Evolutionary conservation across 1,140 invertebrate genomes (phyloP).

Genomic region (Drosophila guanche): DNA sequence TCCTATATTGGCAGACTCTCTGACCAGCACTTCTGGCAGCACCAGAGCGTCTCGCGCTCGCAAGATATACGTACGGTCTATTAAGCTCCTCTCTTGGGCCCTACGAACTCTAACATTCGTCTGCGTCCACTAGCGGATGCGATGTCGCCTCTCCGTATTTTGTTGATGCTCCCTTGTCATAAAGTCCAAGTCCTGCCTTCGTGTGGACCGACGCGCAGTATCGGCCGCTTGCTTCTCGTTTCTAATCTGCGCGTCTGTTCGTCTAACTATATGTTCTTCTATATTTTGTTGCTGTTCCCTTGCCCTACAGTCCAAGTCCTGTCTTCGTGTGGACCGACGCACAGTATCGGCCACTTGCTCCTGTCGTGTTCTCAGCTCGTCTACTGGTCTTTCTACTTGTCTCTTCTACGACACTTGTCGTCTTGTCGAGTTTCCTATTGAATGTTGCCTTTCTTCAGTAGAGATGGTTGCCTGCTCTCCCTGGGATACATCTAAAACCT

Average conservation of each 20-base stretch:
- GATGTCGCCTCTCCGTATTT: neutral
- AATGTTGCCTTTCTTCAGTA: too few species aligned
- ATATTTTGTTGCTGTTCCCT: too few species aligned
- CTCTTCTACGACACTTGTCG: too few species aligned
- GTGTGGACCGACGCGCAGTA: neutral
- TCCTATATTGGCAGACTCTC: neutral
- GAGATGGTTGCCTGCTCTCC: too few species aligned
- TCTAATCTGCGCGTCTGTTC: neutral
- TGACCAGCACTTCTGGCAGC: neutral
- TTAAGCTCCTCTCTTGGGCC: neutral
- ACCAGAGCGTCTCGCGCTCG: neutral
- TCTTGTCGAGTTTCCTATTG: too few species aligned
- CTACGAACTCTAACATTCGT: neutral
- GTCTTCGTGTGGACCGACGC: neutral
- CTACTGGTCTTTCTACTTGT: too few species aligned
- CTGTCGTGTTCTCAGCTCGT: too few species aligned
- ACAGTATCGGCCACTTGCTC: too few species aligned
- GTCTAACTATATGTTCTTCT: neutral
- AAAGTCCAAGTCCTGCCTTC: too few species aligned
- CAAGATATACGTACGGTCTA: neutral
- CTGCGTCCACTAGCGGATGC: neutral
- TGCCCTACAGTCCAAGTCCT: too few species aligned
- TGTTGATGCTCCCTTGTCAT: neutral
- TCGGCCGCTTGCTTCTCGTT: neutral
- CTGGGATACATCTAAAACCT: too few species aligned